These are phyloP conservation scores for Eurystomus gularis DNA, from an alignment of 2,113 vertebrate genomes.

Conservation along the genomic window DNA sequence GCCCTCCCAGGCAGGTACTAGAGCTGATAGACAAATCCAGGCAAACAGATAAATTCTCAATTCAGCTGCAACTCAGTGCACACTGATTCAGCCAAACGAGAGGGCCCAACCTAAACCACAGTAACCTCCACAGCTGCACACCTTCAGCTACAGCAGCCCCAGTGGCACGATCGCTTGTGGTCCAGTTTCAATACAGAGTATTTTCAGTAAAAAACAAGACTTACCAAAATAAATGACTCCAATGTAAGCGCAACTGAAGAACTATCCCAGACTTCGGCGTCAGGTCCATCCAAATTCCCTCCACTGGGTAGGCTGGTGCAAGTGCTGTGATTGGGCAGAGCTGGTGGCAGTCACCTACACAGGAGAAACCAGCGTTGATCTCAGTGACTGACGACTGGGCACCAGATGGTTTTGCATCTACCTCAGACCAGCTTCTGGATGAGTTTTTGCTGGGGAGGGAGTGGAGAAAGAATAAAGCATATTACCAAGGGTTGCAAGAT, in stretches of 20 bases:
- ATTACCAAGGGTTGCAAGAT: neutral
- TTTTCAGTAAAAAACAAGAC: neutral
- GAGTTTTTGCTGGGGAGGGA: neutral
- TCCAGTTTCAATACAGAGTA: neutral
- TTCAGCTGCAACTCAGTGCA: neutral
- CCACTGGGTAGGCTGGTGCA: neutral
- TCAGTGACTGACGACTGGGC: fast-evolving
- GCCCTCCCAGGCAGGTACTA: too few relatives aligned
- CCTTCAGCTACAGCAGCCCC: neutral
- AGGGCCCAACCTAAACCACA: neutral
- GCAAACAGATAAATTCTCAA: neutral
- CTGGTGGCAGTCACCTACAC: neutral
- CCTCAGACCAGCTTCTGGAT: neutral
- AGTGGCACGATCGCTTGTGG: fast-evolving
- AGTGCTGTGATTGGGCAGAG: neutral
- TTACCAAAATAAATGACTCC: neutral
- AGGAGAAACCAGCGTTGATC: neutral
- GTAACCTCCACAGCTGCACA: neutral
- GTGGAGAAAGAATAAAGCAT: neutral
- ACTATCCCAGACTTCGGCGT: neutral
- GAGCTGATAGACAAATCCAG: neutral
- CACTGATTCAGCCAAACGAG: neutral
- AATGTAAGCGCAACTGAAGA: neutral
- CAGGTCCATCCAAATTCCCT: neutral
- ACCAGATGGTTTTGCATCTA: neutral